Base-by-base conservation (phyloP, 2,113 vertebrate genomes). In the Gadus macrocephalus region DNA sequence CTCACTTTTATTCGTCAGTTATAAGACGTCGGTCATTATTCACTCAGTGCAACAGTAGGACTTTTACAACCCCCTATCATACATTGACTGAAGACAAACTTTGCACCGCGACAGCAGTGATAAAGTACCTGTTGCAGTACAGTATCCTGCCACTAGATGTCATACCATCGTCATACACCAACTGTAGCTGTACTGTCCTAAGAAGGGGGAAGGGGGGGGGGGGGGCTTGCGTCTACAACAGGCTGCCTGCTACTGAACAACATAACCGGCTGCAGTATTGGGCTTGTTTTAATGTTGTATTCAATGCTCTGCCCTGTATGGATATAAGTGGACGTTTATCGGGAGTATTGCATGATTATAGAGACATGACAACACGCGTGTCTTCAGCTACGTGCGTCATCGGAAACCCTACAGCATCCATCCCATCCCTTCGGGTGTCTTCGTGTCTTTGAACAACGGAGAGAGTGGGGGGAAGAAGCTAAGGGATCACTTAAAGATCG, bases 61-160 rank as follows among this genome's bases (percentile, higher is more conserved):
- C 31, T 35, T 5, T 35, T 35, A 4, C 31, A 35, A 35, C 4
- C 6, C 31, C 31, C 6, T 35, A 5, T 5, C 31, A 6, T 5
- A 35, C 31, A 35, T 35, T 5, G 5, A 0, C 31, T 35, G 6
- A 35, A 35, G 31, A 35, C 31, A 7, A 4, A 35, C 3, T 31
- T 31, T 35, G 31, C 2, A 35, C 4, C 4, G 6, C 31, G 31
- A 35, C 31, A 5, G 31, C 31, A 35, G 31, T 56, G 9, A n/a
- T 59, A 7, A 59, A 59, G 8, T 59, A n/a, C 2, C 15, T 19
- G 31, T 20, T 27, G n/a, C 5, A 14, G 7, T 53, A 25, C 70
- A 81, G 55, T 15, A 38, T 42, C 35, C 11, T 1, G 70, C 89
- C 89, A 72, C 89, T 87, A 88, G 86, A 83, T 86, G 89, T 86